Conservation (phyloP, 2,888 invertebrate genomes). For the Atrina japonica region DNA sequence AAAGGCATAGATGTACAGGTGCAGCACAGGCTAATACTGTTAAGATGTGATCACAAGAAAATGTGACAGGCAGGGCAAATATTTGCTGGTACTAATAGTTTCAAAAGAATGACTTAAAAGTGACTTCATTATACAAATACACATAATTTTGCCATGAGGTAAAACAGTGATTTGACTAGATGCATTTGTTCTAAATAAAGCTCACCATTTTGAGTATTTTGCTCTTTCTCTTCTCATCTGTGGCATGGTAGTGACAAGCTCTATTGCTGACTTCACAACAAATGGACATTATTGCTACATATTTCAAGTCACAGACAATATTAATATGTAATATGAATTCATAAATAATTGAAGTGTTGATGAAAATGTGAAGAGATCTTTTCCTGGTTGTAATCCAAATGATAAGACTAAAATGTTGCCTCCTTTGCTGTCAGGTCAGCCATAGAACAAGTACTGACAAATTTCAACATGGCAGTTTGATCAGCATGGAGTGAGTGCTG, state of each 20-base stretch:
- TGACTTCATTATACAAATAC: conserved; percentile 4
- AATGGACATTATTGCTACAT: no score
- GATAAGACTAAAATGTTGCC: not conserved
- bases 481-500: no score
- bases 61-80: conserved; percentile 30
- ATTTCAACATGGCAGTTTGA: no score
- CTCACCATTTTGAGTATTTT: conserved; percentile 70
- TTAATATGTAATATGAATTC: not conserved
- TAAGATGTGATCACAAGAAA: conserved; percentile 24
- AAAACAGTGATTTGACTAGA: conserved; percentile 73
- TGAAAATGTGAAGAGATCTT: not conserved
- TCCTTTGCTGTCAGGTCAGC: not conserved
- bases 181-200: conserved; percentile 73
- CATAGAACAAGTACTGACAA: no score
- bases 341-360: conserved; percentile 1
- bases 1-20: not conserved
- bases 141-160: conserved; percentile 57
- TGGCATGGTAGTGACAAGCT: conserved; percentile 20
- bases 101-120: conserved; percentile 8
- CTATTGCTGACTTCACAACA: no score
- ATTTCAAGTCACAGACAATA: not conserved
- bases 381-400: not conserved
- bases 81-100: conserved; percentile 2
- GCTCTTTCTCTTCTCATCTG: conserved; percentile 36
- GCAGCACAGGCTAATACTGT: conserved; percentile 18